Conservation (phyloP, 2,113 vertebrate genomes). For the Antigone vipio region DNA sequence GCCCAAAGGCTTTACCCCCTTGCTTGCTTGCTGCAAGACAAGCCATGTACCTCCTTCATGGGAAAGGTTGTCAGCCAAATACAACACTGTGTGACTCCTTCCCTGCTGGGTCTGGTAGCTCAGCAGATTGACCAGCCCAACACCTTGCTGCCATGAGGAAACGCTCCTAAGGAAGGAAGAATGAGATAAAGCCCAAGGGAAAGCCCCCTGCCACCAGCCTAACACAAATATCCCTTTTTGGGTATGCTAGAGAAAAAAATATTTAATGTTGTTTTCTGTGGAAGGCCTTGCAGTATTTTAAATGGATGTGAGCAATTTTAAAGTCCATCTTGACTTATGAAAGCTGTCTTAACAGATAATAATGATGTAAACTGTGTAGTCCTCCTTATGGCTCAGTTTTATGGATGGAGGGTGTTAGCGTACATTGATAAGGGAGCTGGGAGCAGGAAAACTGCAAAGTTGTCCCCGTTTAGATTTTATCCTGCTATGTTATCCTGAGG, state of each 20-base stretch:
- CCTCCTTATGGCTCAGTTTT: not conserved
- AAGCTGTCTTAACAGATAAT: not conserved
- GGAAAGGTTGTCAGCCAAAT: not conserved
- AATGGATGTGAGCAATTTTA: not conserved
- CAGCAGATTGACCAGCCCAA: not conserved
- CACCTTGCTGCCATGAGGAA: not conserved
- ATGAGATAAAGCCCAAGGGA: not conserved
- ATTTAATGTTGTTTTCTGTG: not conserved
- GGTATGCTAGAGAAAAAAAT: not conserved
- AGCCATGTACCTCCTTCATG: not conserved
- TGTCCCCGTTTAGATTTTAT: not conserved
- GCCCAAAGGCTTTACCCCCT: not conserved
- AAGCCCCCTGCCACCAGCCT: not conserved
- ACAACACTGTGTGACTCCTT: not conserved
- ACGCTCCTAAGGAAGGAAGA: not conserved
- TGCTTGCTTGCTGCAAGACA: not conserved
- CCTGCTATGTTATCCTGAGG: not conserved
- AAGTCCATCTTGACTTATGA: not conserved
- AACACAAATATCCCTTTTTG: not conserved
- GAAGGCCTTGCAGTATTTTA: constrained; percentile 1
- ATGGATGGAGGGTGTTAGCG: not conserved
- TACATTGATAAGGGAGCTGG: not conserved
- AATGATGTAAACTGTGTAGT: not conserved
- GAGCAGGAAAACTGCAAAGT: not conserved
- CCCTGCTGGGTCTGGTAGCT: not conserved